A percentile compares a stretch with the other conserved stretches of the same genome.
Evolutionary conservation across 2,888 invertebrate genomes (phyloP).

Genomic region (Cetonia aurata): DNA sequence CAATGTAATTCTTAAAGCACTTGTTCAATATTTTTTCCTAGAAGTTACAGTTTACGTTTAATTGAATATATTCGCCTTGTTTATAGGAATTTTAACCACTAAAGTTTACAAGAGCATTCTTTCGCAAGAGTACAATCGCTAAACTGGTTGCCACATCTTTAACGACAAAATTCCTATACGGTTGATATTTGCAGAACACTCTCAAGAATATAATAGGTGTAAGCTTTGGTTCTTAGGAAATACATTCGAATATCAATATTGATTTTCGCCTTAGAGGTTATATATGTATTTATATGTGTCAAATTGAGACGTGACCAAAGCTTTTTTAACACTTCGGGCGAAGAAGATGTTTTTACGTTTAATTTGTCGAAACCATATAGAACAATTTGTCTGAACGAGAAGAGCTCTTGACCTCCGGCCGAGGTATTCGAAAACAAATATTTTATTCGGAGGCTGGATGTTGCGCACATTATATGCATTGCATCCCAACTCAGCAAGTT

Average conservation of each 20-base stretch:
- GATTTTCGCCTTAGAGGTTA: slow-evolving; percentile 19
- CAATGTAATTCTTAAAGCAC: no score
- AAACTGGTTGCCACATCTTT: neutral
- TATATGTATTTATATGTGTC: slow-evolving; percentile 8
- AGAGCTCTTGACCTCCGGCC: slow-evolving; percentile 22
- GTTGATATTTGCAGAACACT: slow-evolving; percentile 29
- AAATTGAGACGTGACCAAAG: slow-evolving; percentile 22
- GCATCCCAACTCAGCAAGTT: no score
- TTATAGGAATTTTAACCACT: no score
- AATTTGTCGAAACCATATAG: slow-evolving; percentile 1
- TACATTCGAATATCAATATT: slow-evolving; percentile 32
- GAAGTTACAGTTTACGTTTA: no score
- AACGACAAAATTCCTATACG: slow-evolving; percentile 9
- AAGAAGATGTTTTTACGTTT: slow-evolving; percentile 1
- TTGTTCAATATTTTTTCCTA: no score
- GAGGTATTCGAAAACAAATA: slow-evolving; percentile 10
- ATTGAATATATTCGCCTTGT: no score
- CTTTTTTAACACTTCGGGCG: slow-evolving; percentile 28
- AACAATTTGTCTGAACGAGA: slow-evolving; percentile 16
- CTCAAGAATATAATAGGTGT: slow-evolving; percentile 15
- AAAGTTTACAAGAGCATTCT: no score
- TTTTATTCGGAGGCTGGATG: neutral
- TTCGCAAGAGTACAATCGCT: neutral
- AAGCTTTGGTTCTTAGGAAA: slow-evolving; percentile 32
- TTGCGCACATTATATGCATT: neutral